These are phyloP conservation scores for Axis porcinus DNA, from an alignment of 2,113 vertebrate species.

Conservation along the genomic window DNA sequence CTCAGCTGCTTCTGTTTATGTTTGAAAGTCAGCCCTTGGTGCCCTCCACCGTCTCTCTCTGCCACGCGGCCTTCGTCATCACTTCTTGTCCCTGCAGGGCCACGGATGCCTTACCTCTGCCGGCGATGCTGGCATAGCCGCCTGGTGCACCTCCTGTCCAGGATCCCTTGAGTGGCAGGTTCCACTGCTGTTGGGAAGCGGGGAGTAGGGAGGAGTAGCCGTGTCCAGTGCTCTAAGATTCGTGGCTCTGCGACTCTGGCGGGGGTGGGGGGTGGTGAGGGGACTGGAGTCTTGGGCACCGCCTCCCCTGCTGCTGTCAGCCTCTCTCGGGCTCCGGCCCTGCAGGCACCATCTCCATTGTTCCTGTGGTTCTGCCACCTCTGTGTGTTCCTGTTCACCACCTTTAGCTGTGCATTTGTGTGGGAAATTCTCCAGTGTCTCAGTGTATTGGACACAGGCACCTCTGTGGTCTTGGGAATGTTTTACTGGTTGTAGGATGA, in stretches of 20 bases:
- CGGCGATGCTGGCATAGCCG: neutral
- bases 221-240: neutral
- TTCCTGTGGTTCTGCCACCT: neutral
- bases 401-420: neutral
- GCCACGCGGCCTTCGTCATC: neutral
- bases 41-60: neutral
- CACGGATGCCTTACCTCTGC: neutral
- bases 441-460: neutral
- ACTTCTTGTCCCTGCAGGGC: neutral
- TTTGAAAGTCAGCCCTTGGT: neutral
- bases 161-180: neutral
- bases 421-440: neutral
- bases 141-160: neutral
- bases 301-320: neutral
- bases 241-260: neutral
- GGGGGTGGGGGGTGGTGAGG: rapidly evolving
- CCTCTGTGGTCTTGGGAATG: neutral
- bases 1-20: neutral
- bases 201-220: neutral
- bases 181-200: neutral
- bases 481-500: neutral
- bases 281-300: neutral
- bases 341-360: too few relatives aligned
- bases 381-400: neutral
- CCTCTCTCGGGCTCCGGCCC: neutral